Base-by-base conservation (phyloP, 1,140 invertebrate genomes). In the Anastrepha ludens region DNA sequence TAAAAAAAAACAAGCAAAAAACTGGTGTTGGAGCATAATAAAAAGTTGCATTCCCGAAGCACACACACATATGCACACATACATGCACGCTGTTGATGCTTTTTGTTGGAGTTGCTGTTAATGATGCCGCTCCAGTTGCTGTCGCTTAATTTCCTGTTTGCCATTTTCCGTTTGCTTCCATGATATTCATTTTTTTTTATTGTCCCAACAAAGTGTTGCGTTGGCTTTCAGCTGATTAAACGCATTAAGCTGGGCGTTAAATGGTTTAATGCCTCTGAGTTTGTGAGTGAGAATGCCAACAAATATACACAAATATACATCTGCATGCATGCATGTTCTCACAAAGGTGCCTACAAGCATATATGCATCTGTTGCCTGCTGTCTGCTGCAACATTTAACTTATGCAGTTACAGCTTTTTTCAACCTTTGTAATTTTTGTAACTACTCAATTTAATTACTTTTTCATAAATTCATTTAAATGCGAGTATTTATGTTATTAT, bases 121-220 rank as follows among this genome's bases (percentile, higher is more conserved):
- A 50, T 81, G 20, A 55, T 55, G 70, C 8, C 17, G 74, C 74
- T 81, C 74, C 74, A 81, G 55, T 81, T 81, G 74, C 47, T 9
- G 74, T 55, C 74, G 20, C 74, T 81, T 50, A n/a, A 67, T 55
- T 81, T 81, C 74, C 74, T 81, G 74, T 81, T 81, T 81, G 74
- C 47, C 50, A 55, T 81, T 55, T 81, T 81, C 47, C 74, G 74
- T 13, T 50, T 81, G 47, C 17, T 50, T 50, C 44, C 74, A 29
- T 17, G 11, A 20, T 55, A 81, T n/a, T 20, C 7, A 29, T 55
- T 50, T 29, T 41, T 29, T 81, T 20, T 55, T 55, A 58, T 81
- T 58, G 6, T 29, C 9, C 7, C 74, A n/a, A 81, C 74, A 81
- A 20, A 81, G 9, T 81, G 11, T 81, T 58, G 74, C 74, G 2